These are phyloP conservation scores for Sebastes fasciatus DNA, from an alignment of 2,113 vertebrate species.

Conservation along the genomic window DNA sequence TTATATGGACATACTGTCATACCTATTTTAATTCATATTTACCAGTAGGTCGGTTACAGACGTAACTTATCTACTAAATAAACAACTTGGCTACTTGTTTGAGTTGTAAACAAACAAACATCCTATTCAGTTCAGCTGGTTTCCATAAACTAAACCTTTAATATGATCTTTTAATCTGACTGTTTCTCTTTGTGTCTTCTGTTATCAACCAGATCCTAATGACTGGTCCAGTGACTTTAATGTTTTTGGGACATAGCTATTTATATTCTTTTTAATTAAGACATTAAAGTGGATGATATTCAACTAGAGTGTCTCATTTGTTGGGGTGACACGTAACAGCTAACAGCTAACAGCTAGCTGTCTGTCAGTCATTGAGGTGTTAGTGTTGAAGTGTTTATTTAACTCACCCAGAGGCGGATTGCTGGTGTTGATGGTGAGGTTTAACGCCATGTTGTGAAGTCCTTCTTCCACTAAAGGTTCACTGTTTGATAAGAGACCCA, in stretches of 20 bases:
- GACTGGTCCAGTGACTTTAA: accelerated
- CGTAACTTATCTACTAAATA: neutral
- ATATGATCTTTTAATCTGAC: neutral
- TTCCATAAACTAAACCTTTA: neutral
- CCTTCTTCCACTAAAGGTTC: constrained; percentile 13
- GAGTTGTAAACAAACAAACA: neutral
- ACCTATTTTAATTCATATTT: neutral
- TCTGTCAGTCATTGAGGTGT: constrained; percentile 30
- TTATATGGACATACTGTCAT: neutral
- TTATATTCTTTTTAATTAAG: neutral
- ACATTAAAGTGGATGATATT: neutral
- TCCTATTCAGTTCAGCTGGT: neutral
- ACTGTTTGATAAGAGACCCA: neutral
- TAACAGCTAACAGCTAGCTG: constrained; percentile 16
- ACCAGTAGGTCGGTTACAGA: neutral
- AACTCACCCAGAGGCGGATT: constrained; percentile 83
- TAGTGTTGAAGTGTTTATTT: too few relatives aligned
- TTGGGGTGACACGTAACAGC: constrained; percentile 26
- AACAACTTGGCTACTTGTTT: neutral
- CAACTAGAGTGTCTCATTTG: neutral
- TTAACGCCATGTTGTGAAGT: constrained; percentile 80
- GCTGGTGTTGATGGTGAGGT: constrained; percentile 79
- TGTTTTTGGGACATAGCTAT: neutral
- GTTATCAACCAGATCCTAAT: neutral
- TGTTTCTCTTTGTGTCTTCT: too few relatives aligned